phyloP scores from a whole-genome alignment of 2,888 invertebrate species.

The Candidula unifasciata region DNA sequence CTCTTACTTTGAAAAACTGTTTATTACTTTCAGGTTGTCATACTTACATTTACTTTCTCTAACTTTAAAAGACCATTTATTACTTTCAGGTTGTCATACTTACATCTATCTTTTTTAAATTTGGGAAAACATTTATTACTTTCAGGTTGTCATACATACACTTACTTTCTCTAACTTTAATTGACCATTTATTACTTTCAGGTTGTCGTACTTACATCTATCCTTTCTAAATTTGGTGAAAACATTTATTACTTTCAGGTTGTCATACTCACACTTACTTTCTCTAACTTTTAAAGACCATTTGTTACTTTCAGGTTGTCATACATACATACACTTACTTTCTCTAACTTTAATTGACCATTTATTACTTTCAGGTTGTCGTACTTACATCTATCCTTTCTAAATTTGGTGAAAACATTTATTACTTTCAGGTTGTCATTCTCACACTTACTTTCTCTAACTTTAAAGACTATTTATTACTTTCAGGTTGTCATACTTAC shows the following conservation, averaged over 20 bases:
- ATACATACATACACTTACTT: too few relatives aligned
- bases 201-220: too few relatives aligned
- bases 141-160: slow-evolving; percentile 55
- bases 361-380: neutral
- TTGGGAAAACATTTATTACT: slow-evolving; percentile 7
- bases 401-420: too few relatives aligned
- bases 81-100: slow-evolving; percentile 55
- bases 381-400: too few relatives aligned
- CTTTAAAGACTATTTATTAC: neutral
- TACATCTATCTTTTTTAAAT: neutral
- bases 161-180: neutral
- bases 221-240: too few relatives aligned
- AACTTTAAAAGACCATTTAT: neutral
- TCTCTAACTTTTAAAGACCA: neutral
- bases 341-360: neutral
- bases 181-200: slow-evolving; percentile 35
- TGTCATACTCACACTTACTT: too few relatives aligned
- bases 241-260: too few relatives aligned
- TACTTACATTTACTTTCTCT: neutral
- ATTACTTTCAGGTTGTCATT: too few relatives aligned
- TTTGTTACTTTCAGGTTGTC: too few relatives aligned
- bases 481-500: too few relatives aligned
- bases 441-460: neutral
- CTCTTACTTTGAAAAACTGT: neutral
- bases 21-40: neutral